phyloP scores from a whole-genome alignment of 1,140 invertebrate species.

The Drosophila subpulchrella region DNA sequence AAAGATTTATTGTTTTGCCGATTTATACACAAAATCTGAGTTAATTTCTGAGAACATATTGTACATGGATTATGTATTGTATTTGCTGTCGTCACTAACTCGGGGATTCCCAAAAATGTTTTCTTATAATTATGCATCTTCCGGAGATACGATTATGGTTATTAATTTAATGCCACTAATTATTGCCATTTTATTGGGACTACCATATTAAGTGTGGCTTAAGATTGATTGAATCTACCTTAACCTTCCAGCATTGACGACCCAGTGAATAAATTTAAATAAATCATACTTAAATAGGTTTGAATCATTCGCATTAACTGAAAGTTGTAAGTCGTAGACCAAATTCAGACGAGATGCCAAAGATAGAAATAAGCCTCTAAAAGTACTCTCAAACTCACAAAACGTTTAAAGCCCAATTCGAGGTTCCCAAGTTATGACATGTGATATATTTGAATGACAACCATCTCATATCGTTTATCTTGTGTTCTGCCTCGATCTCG shows the following conservation, averaged over 20 bases:
- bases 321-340: slow-evolving; percentile 1
- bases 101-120: slow-evolving; percentile 16
- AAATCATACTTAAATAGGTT: slow-evolving; percentile 9
- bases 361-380: not conserved
- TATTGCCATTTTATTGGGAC: slow-evolving; percentile 24
- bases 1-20: slow-evolving; percentile 24
- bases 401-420: slow-evolving; percentile 15
- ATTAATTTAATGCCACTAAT: slow-evolving; percentile 35
- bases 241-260: slow-evolving; percentile 17
- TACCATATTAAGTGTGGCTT: slow-evolving; percentile 10
- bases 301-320: not conserved
- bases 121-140: slow-evolving; percentile 39
- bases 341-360: not conserved
- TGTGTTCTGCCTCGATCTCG: slow-evolving; percentile 2
- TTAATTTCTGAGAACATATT: slow-evolving; percentile 20
- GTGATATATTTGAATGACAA: slow-evolving; percentile 38
- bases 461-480: slow-evolving; percentile 34
- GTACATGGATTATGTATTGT: slow-evolving; percentile 10
- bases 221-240: not conserved
- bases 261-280: slow-evolving; percentile 16
- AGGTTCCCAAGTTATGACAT: slow-evolving; percentile 8
- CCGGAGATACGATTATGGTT: slow-evolving; percentile 3
- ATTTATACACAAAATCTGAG: not conserved
- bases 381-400: not conserved
- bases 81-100: slow-evolving; percentile 30